Percentiles rank a stretch among this genome's conserved stretches.
These are phyloP conservation scores for Falco berigora DNA, from an alignment of 2,797 vertebrate genomes.

Conservation along the genomic window DNA sequence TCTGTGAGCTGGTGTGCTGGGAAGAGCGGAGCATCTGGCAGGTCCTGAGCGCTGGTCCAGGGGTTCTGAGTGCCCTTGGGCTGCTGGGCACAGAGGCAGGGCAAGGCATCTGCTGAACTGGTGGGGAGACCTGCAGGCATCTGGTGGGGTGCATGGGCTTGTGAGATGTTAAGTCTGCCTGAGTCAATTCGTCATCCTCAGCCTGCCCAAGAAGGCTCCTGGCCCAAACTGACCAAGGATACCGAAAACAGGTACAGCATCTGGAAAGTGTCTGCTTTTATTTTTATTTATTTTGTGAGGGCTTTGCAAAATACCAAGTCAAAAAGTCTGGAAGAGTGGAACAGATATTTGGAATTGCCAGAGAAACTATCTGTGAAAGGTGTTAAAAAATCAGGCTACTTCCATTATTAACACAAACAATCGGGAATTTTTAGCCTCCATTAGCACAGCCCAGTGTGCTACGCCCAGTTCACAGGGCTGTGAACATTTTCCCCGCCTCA, in stretches of 20 bases:
- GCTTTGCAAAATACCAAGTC: not conserved
- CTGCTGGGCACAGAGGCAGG: not conserved
- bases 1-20: rapidly evolving
- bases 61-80: not conserved
- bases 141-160: rapidly evolving
- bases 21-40: rapidly evolving
- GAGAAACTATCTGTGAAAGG: not conserved
- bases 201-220: rapidly evolving
- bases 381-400: not conserved
- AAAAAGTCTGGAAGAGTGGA: not conserved
- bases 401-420: not conserved
- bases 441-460: not conserved
- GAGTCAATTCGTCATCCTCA: not conserved
- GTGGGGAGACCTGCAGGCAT: not conserved
- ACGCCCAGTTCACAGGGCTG: rapidly evolving
- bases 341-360: not conserved
- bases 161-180: not conserved
- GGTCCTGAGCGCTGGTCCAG: not conserved
- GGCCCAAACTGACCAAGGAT: rapidly evolving
- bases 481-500: not conserved
- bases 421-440: not conserved
- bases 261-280: not conserved
- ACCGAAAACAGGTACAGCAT: not conserved
- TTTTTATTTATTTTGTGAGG: not conserved
- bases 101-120: not conserved